These are phyloP conservation scores for Stegostoma tigrinum DNA, from an alignment of 2,113 vertebrate species.

Conservation along the genomic window DNA sequence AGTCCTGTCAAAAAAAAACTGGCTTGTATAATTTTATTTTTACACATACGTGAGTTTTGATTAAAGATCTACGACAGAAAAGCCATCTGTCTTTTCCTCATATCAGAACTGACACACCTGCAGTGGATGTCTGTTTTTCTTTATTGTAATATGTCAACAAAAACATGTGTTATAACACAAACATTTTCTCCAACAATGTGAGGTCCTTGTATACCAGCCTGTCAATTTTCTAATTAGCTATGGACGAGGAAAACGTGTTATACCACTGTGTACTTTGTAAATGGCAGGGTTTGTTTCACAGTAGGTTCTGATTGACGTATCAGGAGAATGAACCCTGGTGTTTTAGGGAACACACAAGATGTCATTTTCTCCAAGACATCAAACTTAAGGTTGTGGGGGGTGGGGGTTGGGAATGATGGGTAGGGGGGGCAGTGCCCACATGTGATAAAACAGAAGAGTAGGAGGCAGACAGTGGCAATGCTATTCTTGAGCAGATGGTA, in stretches of 20 bases:
- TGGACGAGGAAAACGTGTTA: not conserved
- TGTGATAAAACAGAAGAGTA: no score
- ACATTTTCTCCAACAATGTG: not conserved
- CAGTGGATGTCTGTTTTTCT: not conserved
- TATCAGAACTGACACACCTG: not conserved
- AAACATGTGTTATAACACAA: not conserved
- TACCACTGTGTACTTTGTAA: not conserved
- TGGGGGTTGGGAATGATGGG: no score
- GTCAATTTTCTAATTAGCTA: not conserved
- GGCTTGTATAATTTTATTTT: not conserved
- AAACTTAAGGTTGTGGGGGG: not conserved
- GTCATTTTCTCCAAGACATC: not conserved
- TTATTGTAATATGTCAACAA: not conserved
- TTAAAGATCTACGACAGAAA: not conserved
- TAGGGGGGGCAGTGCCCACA: no score
- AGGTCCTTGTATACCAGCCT: not conserved
- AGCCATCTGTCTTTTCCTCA: not conserved
- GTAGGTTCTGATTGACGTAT: not conserved
- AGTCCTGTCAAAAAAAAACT: not conserved
- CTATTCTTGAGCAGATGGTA: no score
- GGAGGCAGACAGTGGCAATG: no score
- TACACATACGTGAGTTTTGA: no score
- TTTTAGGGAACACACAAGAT: not conserved
- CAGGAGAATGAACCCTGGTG: not conserved
- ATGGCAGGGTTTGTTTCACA: not conserved